Percentiles rank a stretch among this genome's conserved stretches.
Evolutionary conservation across 1,140 invertebrate genomes (phyloP).

Genomic region (Tetranychus urticae): DNA sequence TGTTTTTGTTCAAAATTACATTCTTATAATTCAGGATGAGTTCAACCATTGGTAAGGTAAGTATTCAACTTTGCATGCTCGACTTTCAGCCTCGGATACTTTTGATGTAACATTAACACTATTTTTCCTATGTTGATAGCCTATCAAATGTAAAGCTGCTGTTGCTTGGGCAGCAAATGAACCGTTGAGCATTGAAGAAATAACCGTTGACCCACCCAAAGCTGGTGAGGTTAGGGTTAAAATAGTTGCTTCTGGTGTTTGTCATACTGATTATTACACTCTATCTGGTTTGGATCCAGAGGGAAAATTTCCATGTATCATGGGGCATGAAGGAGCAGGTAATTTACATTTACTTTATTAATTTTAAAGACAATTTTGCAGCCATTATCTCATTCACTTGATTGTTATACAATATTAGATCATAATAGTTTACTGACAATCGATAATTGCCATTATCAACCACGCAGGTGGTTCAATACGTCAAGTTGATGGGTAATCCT

Average conservation of each 20-base stretch:
- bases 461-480: too few relatives aligned
- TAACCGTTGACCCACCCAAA: slow-evolving; percentile 85
- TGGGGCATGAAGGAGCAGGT: slow-evolving; percentile 70
- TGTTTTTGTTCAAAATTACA: too few relatives aligned
- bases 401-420: not conserved
- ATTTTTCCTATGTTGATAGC: not conserved
- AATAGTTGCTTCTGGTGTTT: slow-evolving; percentile 32
- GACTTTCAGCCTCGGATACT: too few relatives aligned
- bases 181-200: slow-evolving; percentile 58
- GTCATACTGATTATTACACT: slow-evolving; percentile 92
- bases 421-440: not conserved
- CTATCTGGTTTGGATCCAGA: slow-evolving; percentile 75
- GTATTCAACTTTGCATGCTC: too few relatives aligned
- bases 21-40: too few relatives aligned
- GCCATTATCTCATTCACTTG: not conserved
- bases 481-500: too few relatives aligned
- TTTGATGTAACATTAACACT: too few relatives aligned
- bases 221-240: slow-evolving; percentile 35
- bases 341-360: not conserved
- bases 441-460: too few relatives aligned
- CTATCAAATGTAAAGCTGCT: slow-evolving; percentile 73
- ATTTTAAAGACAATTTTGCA: too few relatives aligned
- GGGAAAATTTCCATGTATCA: slow-evolving; percentile 69
- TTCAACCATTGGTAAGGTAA: too few relatives aligned
- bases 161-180: slow-evolving; percentile 75